A percentile compares a stretch with the other conserved stretches of the same genome.
phyloP scores from a whole-genome alignment of 2,888 invertebrate genomes.

The Netelia melanura region DNA sequence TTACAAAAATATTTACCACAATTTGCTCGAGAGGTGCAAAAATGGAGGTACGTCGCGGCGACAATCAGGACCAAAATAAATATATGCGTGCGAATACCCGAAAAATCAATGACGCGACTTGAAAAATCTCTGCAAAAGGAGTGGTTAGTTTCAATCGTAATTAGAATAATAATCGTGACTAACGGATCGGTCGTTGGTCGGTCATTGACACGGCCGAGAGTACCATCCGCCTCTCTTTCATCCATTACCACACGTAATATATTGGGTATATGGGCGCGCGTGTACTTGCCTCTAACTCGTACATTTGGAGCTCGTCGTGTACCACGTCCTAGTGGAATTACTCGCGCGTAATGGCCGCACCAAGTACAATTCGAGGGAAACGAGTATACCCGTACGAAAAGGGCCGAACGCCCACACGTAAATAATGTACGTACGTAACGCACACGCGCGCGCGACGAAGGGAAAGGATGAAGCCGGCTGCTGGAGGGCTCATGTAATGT shows the following conservation, averaged over 20 bases:
- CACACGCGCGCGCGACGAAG: neutral
- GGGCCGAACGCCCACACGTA: conserved; percentile 1
- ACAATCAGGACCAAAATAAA: conserved; percentile 34
- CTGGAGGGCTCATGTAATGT: conserved; percentile 38
- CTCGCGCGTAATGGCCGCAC: conserved; percentile 26
- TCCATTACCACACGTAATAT: no score
- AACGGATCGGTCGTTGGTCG: no score
- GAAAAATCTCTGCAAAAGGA: no score
- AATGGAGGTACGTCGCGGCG: conserved; percentile 13
- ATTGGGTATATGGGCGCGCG: no score
- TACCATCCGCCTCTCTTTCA: no score
- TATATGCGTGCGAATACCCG: neutral
- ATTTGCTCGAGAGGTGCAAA: conserved; percentile 36
- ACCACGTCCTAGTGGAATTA: conserved; percentile 14
- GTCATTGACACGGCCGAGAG: no score
- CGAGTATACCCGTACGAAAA: conserved; percentile 24
- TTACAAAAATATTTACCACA: conserved; percentile 24
- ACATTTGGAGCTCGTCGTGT: conserved; percentile 31
- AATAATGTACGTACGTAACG: neutral
- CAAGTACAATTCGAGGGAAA: conserved; percentile 34
- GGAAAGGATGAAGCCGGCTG: conserved; percentile 20
- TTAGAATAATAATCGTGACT: no score
- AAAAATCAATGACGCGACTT: no score
- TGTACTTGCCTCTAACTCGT: conserved; percentile 10
- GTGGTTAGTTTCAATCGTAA: no score